Conservation (phyloP, 2,113 vertebrate genomes). For the Toxotes jaculatrix region DNA sequence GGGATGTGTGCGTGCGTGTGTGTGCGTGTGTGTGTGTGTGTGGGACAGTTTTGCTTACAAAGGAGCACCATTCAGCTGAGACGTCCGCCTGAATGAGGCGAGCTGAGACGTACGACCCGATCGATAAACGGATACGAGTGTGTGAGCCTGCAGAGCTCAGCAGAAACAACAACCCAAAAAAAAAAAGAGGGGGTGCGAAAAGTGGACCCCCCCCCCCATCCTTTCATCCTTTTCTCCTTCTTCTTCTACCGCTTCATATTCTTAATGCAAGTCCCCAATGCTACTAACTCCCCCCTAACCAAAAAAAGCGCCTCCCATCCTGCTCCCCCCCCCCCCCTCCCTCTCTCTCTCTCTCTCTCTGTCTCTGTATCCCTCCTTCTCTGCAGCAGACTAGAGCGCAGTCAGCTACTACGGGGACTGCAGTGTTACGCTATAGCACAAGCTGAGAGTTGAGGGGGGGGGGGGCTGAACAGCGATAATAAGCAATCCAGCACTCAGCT, state of each 20-base stretch:
- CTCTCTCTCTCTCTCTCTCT: slow-evolving; percentile 32
- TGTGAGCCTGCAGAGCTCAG: slow-evolving; percentile 55
- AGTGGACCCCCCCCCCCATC: slow-evolving; percentile 36
- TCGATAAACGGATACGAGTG: slow-evolving; percentile 64
- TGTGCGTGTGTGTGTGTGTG: too few relatives aligned
- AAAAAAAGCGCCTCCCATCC: slow-evolving; percentile 47
- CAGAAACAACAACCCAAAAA: slow-evolving; percentile 35
- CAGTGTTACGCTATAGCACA: slow-evolving; percentile 88
- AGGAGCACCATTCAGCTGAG: slow-evolving; percentile 63
- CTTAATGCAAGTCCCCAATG: slow-evolving; percentile 18
- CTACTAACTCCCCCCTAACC: slow-evolving; percentile 1
- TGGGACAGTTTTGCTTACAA: slow-evolving; percentile 56
- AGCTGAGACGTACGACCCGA: slow-evolving; percentile 57
- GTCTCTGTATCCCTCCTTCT: slow-evolving; percentile 65
- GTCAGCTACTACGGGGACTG: slow-evolving; percentile 85
- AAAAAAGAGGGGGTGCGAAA: slow-evolving; percentile 8
- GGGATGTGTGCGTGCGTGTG: slow-evolving; percentile 7
- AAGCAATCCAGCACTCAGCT: slow-evolving; percentile 73
- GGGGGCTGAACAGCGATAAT: slow-evolving; percentile 70
- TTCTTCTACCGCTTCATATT: slow-evolving; percentile 28
- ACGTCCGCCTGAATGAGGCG: slow-evolving; percentile 65
- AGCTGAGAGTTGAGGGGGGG: slow-evolving; percentile 49
- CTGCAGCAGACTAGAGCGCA: slow-evolving; percentile 83
- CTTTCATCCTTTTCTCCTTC: background rate
- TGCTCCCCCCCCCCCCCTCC: slow-evolving; percentile 30